Evolutionary conservation across 2,888 invertebrate species (phyloP).

Genomic region (Microplitis manilae): DNA sequence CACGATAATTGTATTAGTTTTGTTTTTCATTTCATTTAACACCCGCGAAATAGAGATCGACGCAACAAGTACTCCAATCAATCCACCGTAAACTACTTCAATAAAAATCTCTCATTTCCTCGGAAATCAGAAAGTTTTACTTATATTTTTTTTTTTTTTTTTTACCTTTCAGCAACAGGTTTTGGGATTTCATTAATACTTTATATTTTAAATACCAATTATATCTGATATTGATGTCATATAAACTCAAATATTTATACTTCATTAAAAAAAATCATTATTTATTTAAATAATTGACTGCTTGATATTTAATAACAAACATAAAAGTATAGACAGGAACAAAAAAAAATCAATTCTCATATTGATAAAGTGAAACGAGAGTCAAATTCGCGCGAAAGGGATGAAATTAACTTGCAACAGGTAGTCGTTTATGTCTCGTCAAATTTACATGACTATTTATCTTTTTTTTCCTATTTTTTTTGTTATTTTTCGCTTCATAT

Average conservation of each 20-base stretch:
- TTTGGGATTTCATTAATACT: not conserved
- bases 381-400: conserved; percentile 10
- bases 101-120: conserved; percentile 6
- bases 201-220: not conserved
- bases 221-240: not conserved
- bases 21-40: not conserved
- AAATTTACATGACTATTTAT: conserved; percentile 4
- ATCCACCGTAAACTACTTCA: conserved; percentile 1
- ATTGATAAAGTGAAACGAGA: not conserved
- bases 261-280: too few species aligned
- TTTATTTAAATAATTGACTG: too few species aligned
- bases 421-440: conserved; percentile 41
- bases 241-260: too few species aligned
- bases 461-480: not conserved
- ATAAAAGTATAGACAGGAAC: not conserved
- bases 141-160: not conserved
- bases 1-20: not conserved
- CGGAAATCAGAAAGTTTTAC: not conserved
- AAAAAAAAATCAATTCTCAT: conserved; percentile 7
- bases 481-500: not conserved
- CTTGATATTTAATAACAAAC: not conserved
- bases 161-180: not conserved
- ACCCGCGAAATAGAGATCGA: not conserved
- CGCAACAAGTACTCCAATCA: conserved; percentile 10
- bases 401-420: conserved; percentile 49